These are phyloP conservation scores for Vulpes lagopus DNA, from an alignment of 2,113 vertebrate species.

Conservation along the genomic window DNA sequence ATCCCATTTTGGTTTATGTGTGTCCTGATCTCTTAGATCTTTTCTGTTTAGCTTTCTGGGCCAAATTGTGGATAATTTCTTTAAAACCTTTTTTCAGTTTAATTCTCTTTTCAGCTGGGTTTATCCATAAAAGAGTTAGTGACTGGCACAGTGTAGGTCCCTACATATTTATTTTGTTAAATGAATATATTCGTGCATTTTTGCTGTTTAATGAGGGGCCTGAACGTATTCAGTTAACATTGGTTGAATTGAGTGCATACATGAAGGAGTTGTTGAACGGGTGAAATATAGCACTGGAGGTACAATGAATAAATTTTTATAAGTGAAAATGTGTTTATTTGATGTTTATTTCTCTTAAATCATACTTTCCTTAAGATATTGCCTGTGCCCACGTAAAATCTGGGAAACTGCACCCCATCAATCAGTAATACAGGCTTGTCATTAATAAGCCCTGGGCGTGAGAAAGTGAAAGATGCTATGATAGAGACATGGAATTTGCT, in stretches of 20 bases:
- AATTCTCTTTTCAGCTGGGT: constrained; percentile 6
- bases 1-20: neutral
- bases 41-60: neutral
- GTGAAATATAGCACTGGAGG: neutral
- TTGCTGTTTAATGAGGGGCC: neutral
- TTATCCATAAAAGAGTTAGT: neutral
- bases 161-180: neutral
- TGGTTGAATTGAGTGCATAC: neutral
- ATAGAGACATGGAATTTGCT: neutral
- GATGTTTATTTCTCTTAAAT: neutral
- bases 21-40: neutral
- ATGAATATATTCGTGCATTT: neutral
- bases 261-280: neutral
- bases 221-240: neutral
- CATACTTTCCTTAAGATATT: neutral
- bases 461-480: neutral
- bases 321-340: neutral
- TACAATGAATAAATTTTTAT: neutral
- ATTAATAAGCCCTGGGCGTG: neutral
- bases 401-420: neutral
- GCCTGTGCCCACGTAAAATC: neutral
- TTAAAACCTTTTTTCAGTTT: neutral
- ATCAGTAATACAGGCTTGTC: neutral
- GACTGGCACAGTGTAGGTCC: neutral
- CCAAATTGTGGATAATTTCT: neutral